Percentiles rank a stretch among this genome's conserved stretches.
phyloP scores from a whole-genome alignment of 2,113 vertebrate species.

The Typhlomys cinereus region DNA sequence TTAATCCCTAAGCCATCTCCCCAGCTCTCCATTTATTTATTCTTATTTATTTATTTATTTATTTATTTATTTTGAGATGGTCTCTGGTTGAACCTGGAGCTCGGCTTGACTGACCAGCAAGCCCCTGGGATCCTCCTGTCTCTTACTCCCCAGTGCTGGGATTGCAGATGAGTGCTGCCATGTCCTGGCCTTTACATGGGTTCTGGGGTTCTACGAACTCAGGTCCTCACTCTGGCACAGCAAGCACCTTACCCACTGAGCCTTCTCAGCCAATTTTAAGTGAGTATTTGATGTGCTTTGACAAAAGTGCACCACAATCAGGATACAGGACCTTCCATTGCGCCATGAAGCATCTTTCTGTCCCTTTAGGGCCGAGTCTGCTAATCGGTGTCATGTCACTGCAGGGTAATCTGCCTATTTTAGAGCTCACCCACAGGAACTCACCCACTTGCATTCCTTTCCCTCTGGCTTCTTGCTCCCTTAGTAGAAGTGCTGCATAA shows the following conservation, averaged over 20 bases:
- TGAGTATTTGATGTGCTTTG: slow-evolving; percentile 25
- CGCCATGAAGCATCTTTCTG: neutral
- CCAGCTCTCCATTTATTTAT: too few relatives aligned
- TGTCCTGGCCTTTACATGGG: neutral
- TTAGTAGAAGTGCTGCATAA: slow-evolving; percentile 7
- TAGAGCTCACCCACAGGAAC: slow-evolving; percentile 41
- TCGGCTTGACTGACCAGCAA: too few relatives aligned
- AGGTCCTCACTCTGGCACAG: neutral
- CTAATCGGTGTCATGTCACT: slow-evolving; percentile 45
- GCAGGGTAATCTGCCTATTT: neutral
- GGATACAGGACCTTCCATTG: neutral
- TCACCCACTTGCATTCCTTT: neutral
- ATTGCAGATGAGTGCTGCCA: neutral
- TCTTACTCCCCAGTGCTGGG: neutral
- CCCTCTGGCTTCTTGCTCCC: slow-evolving; percentile 19
- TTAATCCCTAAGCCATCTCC: too few relatives aligned
- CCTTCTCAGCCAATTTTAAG: neutral
- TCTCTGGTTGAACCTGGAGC: neutral
- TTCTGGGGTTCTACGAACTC: neutral
- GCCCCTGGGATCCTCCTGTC: neutral
- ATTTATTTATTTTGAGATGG: neutral
- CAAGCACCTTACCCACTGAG: neutral
- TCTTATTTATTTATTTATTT: neutral
- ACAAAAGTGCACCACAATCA: neutral
- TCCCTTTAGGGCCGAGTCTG: neutral